phyloP scores from a whole-genome alignment of 2,113 vertebrate species.

The Riparia riparia region DNA sequence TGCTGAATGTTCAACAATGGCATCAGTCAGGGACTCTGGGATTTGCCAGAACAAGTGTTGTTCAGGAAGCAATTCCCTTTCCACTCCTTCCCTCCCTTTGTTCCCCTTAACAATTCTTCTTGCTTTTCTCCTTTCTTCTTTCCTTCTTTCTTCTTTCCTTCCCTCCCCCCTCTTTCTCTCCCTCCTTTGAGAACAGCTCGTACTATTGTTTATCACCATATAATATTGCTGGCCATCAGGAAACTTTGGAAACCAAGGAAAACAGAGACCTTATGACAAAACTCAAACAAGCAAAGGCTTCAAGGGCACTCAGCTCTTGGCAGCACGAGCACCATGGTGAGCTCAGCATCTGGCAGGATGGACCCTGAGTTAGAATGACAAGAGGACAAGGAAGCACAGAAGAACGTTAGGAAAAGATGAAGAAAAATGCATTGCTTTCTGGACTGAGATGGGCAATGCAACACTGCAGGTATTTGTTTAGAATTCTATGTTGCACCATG shows the following conservation, averaged over 20 bases:
- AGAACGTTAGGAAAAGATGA: neutral
- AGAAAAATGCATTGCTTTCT: neutral
- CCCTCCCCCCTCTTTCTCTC: neutral
- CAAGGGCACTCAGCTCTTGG: neutral
- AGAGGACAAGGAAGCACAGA: neutral
- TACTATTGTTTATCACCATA: neutral
- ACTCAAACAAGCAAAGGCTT: neutral
- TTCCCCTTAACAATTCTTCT: neutral
- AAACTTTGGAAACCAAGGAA: neutral
- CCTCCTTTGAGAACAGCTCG: neutral
- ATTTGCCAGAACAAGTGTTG: neutral
- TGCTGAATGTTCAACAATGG: neutral
- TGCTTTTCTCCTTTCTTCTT: neutral
- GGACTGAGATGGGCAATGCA: neutral
- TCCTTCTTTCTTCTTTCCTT: neutral
- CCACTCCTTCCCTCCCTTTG: neutral
- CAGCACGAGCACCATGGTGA: neutral
- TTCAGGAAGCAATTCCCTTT: neutral
- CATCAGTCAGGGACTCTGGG: neutral
- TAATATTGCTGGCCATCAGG: neutral
- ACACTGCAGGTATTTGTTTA: neutral
- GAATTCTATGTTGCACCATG: neutral
- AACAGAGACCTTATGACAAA: neutral
- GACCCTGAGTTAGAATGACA: neutral
- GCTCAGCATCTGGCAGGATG: neutral